Conservation (phyloP, 2,888 invertebrate genomes). For the Melipona beecheii region DNA sequence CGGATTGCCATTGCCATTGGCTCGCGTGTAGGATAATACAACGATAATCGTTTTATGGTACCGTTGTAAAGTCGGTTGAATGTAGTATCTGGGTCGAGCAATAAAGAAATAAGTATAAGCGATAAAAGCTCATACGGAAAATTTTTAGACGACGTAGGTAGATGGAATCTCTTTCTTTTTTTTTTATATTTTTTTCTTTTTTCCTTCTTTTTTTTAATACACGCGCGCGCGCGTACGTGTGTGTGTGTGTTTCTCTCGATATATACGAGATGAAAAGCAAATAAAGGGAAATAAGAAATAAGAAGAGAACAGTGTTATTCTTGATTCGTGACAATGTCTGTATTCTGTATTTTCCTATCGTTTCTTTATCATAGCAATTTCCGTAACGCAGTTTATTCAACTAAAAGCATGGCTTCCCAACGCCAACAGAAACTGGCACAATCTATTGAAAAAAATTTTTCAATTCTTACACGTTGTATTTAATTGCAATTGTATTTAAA, state of each 20-base stretch:
- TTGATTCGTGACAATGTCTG: not conserved
- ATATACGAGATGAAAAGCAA: slow-evolving; percentile 22
- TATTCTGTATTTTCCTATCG: not conserved
- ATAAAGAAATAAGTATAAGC: slow-evolving; percentile 27
- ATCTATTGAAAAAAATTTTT: not conserved
- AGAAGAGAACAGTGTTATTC: not conserved
- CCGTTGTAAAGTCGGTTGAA: slow-evolving; percentile 16
- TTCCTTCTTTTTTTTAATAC: too few relatives aligned
- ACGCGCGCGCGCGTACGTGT: too few relatives aligned
- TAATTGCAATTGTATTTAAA: not conserved
- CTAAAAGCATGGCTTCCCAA: not conserved
- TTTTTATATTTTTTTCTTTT: not conserved
- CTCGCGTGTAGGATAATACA: not conserved
- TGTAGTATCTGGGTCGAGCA: slow-evolving; percentile 21
- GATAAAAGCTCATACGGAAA: slow-evolving; percentile 21
- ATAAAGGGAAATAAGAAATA: not conserved
- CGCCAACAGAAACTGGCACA: not conserved
- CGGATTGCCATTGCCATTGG: not conserved
- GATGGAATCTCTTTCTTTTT: not conserved
- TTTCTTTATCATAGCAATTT: not conserved
- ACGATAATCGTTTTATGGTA: slow-evolving; percentile 22
- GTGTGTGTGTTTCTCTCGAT: not conserved
- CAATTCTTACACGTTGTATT: not conserved
- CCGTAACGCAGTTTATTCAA: not conserved
- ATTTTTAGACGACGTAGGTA: slow-evolving; percentile 6